Percentiles rank a stretch among this genome's conserved stretches.
Evolutionary conservation across 2,888 invertebrate species (phyloP).

Genomic region (Salpingus planirostris): DNA sequence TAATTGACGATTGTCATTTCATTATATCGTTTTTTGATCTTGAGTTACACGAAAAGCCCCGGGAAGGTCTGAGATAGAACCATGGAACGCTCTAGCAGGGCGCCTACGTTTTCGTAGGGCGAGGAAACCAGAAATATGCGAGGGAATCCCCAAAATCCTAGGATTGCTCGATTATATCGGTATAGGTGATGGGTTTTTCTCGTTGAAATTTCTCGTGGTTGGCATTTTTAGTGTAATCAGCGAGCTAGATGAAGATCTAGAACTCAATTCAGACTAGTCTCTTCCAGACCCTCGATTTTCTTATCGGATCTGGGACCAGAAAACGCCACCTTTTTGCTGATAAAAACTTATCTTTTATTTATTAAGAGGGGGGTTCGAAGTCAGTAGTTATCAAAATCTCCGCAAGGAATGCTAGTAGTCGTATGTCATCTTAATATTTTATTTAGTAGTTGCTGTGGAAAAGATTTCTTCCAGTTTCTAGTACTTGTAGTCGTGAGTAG

Average conservation of each 20-base stretch:
- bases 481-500: no score
- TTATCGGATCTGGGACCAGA: no score
- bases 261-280: constrained; percentile 87
- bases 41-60: constrained; percentile 51
- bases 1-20: no score
- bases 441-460: no score
- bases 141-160: constrained; percentile 40
- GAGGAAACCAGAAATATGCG: constrained; percentile 67
- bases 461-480: no score
- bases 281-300: constrained; percentile 54
- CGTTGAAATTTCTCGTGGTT: constrained; percentile 64
- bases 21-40: no score
- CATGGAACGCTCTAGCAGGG: constrained; percentile 60
- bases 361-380: no score
- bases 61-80: constrained; percentile 79
- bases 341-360: no score
- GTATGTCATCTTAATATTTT: no score
- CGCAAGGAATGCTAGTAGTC: no score
- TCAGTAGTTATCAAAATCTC: no score
- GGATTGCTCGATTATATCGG: constrained; percentile 47
- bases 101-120: constrained; percentile 53
- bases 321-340: no score
- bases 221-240: constrained; percentile 69
- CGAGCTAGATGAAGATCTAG: constrained; percentile 51
- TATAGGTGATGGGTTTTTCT: constrained; percentile 40